These are phyloP conservation scores for Musca domestica DNA, from an alignment of 1,140 invertebrate species.

Conservation along the genomic window DNA sequence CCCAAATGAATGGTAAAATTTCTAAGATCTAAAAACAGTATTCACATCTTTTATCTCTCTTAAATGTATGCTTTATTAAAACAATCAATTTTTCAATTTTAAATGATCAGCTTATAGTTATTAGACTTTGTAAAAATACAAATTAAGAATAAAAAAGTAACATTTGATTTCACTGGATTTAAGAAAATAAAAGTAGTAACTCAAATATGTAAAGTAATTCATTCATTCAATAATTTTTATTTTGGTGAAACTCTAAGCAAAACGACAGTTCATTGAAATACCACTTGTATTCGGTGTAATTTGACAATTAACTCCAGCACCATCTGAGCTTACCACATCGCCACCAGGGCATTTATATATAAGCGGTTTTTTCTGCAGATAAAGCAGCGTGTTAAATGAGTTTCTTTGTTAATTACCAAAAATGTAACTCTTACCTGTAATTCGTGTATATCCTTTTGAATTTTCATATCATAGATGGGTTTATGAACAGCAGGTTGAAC, in stretches of 20 bases:
- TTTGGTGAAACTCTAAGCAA: conserved; percentile 22
- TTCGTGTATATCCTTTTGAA: conserved; percentile 32
- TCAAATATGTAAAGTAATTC: no score
- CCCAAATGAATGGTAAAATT: no score
- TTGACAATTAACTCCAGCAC: conserved; percentile 26
- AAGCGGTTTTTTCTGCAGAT: conserved; percentile 25
- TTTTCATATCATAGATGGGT: conserved; percentile 28
- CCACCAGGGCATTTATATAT: conserved; percentile 28
- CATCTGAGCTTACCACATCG: conserved; percentile 29
- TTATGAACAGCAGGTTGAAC: conserved; percentile 26
- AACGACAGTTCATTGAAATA: conserved; percentile 27
- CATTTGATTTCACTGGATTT: no score
- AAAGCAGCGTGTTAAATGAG: not conserved
- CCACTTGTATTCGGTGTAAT: conserved; percentile 27
- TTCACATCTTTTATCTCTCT: no score
- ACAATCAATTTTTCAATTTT: no score
- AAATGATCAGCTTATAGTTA: no score
- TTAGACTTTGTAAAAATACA: no score
- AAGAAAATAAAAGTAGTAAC: no score
- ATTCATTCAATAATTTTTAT: not conserved
- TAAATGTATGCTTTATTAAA: no score
- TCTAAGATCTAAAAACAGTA: no score
- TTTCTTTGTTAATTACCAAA: not conserved
- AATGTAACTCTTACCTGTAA: conserved; percentile 32
- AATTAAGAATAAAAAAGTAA: no score